These are phyloP conservation scores for Pomatorhinus ruficollis DNA, from an alignment of 2,113 vertebrate genomes.

Conservation along the genomic window DNA sequence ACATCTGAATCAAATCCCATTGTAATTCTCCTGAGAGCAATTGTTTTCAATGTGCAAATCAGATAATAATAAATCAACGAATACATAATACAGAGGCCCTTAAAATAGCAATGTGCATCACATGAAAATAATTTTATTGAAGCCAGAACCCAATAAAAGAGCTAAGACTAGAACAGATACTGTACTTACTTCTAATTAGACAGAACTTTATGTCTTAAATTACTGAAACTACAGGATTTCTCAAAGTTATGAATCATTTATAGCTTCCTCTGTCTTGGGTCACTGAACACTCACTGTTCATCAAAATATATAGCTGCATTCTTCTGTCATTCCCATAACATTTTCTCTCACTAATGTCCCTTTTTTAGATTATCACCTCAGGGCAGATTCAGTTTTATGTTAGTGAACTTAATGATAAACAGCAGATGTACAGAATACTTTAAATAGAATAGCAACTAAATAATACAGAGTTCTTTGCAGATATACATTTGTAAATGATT, in stretches of 20 bases:
- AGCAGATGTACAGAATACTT: not conserved
- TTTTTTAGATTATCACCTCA: constrained; percentile 7
- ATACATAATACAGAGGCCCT: not conserved
- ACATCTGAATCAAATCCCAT: constrained; percentile 38
- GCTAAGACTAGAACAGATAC: not conserved
- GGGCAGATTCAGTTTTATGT: not conserved
- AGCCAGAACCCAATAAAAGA: constrained; percentile 17
- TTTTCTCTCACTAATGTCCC: not conserved
- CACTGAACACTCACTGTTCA: constrained; percentile 3
- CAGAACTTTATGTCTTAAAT: not conserved
- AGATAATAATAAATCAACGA: constrained; percentile 62
- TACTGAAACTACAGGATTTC: constrained; percentile 6
- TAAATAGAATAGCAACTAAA: constrained; percentile 20
- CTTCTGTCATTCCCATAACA: not conserved
- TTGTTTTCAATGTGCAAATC: constrained; percentile 58
- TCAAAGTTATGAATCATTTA: constrained; percentile 39
- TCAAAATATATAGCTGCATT: constrained; percentile 41
- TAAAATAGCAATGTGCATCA: constrained; percentile 27
- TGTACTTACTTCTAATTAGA: constrained; percentile 40
- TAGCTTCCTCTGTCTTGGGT: constrained; percentile 25
- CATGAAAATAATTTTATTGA: constrained; percentile 40
- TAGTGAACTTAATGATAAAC: not conserved
- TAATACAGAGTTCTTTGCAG: not conserved
- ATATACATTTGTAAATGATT: not conserved
- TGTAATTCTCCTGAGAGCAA: constrained; percentile 31